Conservation (phyloP, 2,888 invertebrate species). For the Mythimna impura region DNA sequence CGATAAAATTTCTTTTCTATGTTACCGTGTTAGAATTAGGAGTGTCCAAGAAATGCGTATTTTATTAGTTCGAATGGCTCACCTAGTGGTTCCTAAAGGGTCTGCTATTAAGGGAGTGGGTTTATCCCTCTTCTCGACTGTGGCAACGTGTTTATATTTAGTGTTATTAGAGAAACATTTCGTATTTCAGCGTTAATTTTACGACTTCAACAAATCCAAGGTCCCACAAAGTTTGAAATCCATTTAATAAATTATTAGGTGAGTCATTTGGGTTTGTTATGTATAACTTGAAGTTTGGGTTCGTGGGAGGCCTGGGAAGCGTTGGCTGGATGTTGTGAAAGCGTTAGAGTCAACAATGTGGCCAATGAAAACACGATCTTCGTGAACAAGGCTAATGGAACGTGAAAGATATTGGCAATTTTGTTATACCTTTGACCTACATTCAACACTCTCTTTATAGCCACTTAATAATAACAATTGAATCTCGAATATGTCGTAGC, state of each 20-base stretch:
- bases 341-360: constrained; percentile 33
- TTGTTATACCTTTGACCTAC: background rate
- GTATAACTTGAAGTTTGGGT: constrained; percentile 9
- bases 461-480: background rate
- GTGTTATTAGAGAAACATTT: constrained; percentile 65
- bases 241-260: constrained; percentile 49
- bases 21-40: constrained; percentile 66
- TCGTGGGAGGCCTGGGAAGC: constrained; percentile 33
- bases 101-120: constrained; percentile 75
- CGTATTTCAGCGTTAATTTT: constrained; percentile 64
- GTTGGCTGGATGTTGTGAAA: constrained; percentile 41
- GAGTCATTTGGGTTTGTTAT: constrained; percentile 46
- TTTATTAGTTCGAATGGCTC: constrained; percentile 80
- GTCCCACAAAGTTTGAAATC: constrained; percentile 40
- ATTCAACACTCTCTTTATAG: background rate
- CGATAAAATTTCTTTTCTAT: constrained; percentile 68
- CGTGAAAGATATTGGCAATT: background rate
- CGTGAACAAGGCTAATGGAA: constrained; percentile 10
- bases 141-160: constrained; percentile 75
- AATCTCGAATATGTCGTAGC: no score
- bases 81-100: constrained; percentile 81
- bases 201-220: constrained; percentile 54
- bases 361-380: constrained; percentile 11
- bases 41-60: constrained; percentile 79
- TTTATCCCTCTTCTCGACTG: constrained; percentile 73